A percentile compares a stretch with the other conserved stretches of the same genome.
phyloP scores from a whole-genome alignment of 1,140 invertebrate species.

The Apis laboriosa region DNA sequence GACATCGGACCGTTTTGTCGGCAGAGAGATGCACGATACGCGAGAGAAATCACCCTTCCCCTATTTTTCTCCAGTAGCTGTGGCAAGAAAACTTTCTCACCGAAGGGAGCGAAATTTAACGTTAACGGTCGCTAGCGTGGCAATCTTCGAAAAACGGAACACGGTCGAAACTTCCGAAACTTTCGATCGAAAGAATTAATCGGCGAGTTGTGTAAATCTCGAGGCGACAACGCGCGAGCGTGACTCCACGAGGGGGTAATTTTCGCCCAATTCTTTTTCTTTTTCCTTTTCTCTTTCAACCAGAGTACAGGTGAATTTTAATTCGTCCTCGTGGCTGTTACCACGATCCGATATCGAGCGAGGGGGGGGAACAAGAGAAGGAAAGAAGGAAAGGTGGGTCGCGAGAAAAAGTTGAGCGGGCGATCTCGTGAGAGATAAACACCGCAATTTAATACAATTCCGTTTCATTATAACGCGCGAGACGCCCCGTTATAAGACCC shows the following conservation, averaged over 20 bases:
- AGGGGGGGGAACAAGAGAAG: too few relatives aligned
- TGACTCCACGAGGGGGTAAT: conserved; percentile 15
- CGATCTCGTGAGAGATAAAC: conserved; percentile 55
- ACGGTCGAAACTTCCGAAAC: too few relatives aligned
- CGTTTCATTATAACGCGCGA: conserved; percentile 37
- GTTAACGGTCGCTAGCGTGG: too few relatives aligned
- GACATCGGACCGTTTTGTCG: conserved; percentile 63
- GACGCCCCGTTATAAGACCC: conserved; percentile 14
- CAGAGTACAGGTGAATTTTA: conserved; percentile 19
- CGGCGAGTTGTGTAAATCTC: background rate
- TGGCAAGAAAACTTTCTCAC: too few relatives aligned
- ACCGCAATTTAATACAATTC: conserved; percentile 50
- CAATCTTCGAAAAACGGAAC: too few relatives aligned
- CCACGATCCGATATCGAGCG: background rate
- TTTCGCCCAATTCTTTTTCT: conserved; percentile 16
- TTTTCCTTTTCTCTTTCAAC: too few relatives aligned
- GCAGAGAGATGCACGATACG: conserved; percentile 39
- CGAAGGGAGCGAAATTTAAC: too few relatives aligned
- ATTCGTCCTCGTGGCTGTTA: background rate
- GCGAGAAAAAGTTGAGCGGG: conserved; percentile 28
- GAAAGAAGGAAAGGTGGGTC: background rate
- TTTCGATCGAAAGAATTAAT: background rate
- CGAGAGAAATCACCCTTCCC: conserved; percentile 10
- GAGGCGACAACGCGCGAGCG: background rate
- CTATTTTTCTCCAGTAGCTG: background rate